A percentile compares a stretch with the other conserved stretches of the same genome.
Evolutionary conservation across 53 echinoderm and acorn worm genomes (phyloP).

Genomic region (Apostichopus leukothele): DNA sequence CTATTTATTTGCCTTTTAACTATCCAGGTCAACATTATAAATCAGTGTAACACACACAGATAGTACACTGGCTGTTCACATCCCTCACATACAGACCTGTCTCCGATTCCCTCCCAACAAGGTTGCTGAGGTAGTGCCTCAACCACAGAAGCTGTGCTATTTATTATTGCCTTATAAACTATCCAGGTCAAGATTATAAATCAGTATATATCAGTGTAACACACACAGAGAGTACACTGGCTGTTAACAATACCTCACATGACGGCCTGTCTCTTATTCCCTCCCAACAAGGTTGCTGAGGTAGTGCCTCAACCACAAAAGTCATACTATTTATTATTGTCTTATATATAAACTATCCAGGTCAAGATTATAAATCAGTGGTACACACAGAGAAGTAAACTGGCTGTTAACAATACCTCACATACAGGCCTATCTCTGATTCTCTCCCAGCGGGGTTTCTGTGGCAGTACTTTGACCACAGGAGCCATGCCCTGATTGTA

Average conservation of each 20-base stretch:
- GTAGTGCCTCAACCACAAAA: conserved; percentile 85
- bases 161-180: too few relatives aligned
- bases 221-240: too few relatives aligned
- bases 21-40: too few relatives aligned
- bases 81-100: conserved; percentile 89
- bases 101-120: conserved; percentile 91
- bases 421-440: conserved; percentile 56
- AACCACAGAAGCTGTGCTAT: conserved; percentile 71
- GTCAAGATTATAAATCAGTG: too few relatives aligned
- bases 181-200: too few relatives aligned
- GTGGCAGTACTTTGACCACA: conserved; percentile 88
- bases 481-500: conserved; percentile 97
- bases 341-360: too few relatives aligned
- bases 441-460: conserved; percentile 95
- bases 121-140: conserved; percentile 91
- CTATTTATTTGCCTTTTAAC: too few relatives aligned
- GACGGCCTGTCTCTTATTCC: conserved; percentile 73
- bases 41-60: too few relatives aligned
- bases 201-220: too few relatives aligned
- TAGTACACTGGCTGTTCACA: not conserved
- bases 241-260: conserved; percentile 65
- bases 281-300: conserved; percentile 95
- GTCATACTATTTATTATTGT: conserved; percentile 54
- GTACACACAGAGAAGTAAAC: too few relatives aligned
- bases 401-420: conserved; percentile 62